These are phyloP conservation scores for Pardosa pseudoannulata DNA, from an alignment of 2,888 invertebrate species.

Conservation along the genomic window DNA sequence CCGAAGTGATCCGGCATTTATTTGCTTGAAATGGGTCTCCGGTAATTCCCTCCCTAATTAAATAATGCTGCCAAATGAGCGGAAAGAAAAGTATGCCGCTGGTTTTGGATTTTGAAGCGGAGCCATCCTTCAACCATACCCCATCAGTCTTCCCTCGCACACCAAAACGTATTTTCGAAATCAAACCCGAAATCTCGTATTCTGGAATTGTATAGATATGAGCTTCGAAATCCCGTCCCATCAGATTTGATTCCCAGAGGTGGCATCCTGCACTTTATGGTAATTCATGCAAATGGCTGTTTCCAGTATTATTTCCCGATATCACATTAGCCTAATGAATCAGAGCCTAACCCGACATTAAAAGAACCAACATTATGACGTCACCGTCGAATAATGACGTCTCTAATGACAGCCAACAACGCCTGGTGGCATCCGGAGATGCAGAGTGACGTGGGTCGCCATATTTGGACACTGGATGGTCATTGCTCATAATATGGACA, in stretches of 20 bases:
- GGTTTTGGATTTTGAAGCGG: not conserved
- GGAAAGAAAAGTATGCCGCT: not conserved
- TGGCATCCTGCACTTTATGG: constrained; percentile 48
- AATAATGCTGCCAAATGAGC: too few relatives aligned
- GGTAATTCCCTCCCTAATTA: too few relatives aligned
- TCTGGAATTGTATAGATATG: constrained; percentile 11
- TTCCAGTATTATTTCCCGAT: constrained; percentile 64
- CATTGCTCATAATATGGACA: too few relatives aligned
- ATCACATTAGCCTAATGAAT: constrained; percentile 71
- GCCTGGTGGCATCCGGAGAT: constrained; percentile 20
- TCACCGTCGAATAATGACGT: constrained; percentile 65
- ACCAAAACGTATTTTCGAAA: not conserved
- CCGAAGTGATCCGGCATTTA: too few relatives aligned
- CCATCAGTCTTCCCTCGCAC: not conserved
- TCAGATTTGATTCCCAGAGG: constrained; percentile 26
- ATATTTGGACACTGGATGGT: constrained; percentile 36
- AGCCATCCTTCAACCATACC: not conserved
- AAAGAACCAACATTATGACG: constrained; percentile 71
- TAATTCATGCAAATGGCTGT: constrained; percentile 65
- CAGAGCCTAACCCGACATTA: constrained; percentile 62
- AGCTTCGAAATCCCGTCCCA: constrained; percentile 28
- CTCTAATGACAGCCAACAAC: constrained; percentile 64
- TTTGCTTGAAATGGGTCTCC: too few relatives aligned
- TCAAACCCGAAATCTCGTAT: constrained; percentile 33
- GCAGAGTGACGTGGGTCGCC: not conserved